phyloP scores from a whole-genome alignment of 2,797 vertebrate genomes.

The Pyrocephalus nanus region DNA sequence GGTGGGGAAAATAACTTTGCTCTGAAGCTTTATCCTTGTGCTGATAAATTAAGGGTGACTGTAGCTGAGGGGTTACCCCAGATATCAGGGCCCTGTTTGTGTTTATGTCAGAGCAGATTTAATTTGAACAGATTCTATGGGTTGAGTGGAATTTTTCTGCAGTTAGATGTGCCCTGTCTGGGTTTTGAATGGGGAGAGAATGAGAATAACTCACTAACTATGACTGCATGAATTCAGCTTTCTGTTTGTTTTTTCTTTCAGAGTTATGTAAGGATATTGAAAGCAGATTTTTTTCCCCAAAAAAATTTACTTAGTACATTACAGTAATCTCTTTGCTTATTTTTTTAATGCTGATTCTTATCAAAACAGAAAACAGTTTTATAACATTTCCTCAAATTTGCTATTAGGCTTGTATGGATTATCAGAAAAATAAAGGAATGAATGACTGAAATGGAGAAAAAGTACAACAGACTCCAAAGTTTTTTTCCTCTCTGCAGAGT shows the following conservation, averaged over 20 bases:
- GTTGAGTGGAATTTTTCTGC: background rate
- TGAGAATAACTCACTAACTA: background rate
- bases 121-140: background rate
- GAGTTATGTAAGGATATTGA: background rate
- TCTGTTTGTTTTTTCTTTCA: background rate
- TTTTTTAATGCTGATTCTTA: background rate
- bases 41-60: background rate
- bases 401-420: background rate
- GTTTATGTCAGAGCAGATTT: background rate
- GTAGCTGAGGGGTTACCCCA: background rate
- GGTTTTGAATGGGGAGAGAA: background rate
- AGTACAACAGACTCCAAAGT: background rate
- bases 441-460: background rate
- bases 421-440: background rate
- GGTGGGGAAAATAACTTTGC: background rate
- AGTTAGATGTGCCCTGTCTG: background rate
- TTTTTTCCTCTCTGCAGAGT: background rate
- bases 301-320: background rate
- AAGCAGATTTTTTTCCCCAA: background rate
- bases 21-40: background rate
- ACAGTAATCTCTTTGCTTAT: background rate
- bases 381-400: background rate
- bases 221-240: background rate
- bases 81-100: background rate
- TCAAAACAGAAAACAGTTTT: background rate